Evolutionary conservation across 2,888 invertebrate genomes (phyloP).

Genomic region (Phaedon cochleariae): DNA sequence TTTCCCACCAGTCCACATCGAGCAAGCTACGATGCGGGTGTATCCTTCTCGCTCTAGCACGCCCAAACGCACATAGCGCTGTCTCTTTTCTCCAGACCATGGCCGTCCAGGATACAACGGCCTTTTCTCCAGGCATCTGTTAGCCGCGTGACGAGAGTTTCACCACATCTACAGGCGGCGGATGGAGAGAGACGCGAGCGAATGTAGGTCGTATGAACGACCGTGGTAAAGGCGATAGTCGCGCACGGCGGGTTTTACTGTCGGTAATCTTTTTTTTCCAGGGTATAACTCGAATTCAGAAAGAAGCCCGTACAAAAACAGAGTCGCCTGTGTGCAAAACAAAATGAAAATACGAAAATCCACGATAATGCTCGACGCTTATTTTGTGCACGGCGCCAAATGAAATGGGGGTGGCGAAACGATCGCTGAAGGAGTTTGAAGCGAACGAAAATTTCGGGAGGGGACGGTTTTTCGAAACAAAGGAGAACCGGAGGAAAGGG

Average conservation of each 20-base stretch:
- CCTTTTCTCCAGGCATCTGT: constrained; percentile 33
- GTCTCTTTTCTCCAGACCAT: constrained; percentile 24
- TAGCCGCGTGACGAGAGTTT: constrained; percentile 31
- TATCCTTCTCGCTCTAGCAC: constrained; percentile 20
- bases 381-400: constrained; percentile 43
- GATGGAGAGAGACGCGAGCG: constrained; percentile 3
- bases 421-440: constrained; percentile 14
- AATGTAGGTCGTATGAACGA: constrained; percentile 7
- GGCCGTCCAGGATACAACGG: constrained; percentile 28
- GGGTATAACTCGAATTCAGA: constrained; percentile 31
- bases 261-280: constrained; percentile 24
- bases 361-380: constrained; percentile 44
- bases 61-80: constrained; percentile 13
- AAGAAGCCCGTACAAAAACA: constrained; percentile 35
- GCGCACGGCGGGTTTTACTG: constrained; percentile 14
- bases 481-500: background rate
- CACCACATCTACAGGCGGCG: background rate
- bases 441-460: constrained; percentile 12
- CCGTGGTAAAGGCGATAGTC: background rate
- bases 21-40: constrained; percentile 22
- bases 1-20: constrained; percentile 24
- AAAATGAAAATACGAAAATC: constrained; percentile 47
- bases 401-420: constrained; percentile 34
- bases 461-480: constrained; percentile 7
- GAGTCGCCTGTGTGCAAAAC: constrained; percentile 36